These are phyloP conservation scores for Camelus dromedarius DNA, from an alignment of 2,113 vertebrate genomes.

Conservation along the genomic window DNA sequence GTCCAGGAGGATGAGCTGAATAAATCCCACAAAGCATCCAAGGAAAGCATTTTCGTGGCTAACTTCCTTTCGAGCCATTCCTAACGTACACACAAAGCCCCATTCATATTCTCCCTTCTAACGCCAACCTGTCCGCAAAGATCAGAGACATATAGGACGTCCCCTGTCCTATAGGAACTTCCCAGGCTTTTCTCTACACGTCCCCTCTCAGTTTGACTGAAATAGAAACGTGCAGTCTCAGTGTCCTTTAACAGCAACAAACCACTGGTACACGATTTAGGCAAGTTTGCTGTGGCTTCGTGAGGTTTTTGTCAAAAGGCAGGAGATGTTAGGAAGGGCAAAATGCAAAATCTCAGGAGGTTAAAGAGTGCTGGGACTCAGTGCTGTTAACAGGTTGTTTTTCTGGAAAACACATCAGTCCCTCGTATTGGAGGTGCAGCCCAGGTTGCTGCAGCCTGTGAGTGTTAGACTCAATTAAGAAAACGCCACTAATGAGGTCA, in stretches of 20 bases:
- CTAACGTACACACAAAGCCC: background rate
- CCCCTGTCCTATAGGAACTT: background rate
- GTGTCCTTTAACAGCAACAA: background rate
- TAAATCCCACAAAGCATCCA: background rate
- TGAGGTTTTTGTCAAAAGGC: background rate
- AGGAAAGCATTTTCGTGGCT: background rate
- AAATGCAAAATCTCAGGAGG: background rate
- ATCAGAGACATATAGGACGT: background rate
- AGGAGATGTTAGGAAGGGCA: background rate
- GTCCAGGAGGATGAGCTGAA: background rate
- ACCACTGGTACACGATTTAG: background rate
- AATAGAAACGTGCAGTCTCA: background rate
- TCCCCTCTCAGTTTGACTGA: background rate
- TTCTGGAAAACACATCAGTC: background rate
- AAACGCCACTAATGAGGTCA: slow-evolving; percentile 33
- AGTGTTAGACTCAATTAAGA: background rate
- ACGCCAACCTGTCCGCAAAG: background rate
- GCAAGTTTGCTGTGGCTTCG: background rate
- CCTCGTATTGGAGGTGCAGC: background rate
- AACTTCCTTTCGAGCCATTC: background rate
- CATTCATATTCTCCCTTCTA: background rate
- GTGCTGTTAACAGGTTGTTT: background rate
- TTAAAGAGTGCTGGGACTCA: background rate
- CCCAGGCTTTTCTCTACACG: background rate
- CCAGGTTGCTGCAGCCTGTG: background rate